These are phyloP conservation scores for Synchiropus splendidus DNA, from an alignment of 2,113 vertebrate species.

Conservation along the genomic window DNA sequence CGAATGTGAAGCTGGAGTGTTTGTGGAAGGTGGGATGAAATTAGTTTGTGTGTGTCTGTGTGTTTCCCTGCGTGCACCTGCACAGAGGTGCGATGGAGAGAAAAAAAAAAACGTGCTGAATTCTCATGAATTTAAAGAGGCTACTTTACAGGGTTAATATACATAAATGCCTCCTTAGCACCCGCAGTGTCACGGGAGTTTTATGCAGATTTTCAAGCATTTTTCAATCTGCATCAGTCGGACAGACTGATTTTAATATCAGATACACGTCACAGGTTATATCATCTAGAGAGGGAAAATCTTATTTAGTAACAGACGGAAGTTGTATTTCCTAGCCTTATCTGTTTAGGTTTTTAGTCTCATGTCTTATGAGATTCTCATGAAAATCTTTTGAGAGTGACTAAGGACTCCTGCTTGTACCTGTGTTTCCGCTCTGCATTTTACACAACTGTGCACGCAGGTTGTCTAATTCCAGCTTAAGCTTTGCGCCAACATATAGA, in stretches of 20 bases:
- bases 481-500: too few relatives aligned
- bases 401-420: too few relatives aligned
- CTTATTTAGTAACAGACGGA: conserved; percentile 2
- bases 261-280: conserved; percentile 8
- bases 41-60: conserved; percentile 45
- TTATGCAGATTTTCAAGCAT: conserved; percentile 30
- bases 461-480: too few relatives aligned
- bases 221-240: conserved; percentile 24
- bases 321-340: too few relatives aligned
- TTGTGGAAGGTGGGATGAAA: conserved; percentile 34
- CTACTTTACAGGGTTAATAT: conserved; percentile 62
- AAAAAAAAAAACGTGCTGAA: conserved; percentile 41
- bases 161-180: conserved; percentile 59
- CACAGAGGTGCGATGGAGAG: conserved; percentile 15
- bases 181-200: conserved; percentile 29
- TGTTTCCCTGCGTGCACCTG: conserved; percentile 3
- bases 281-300: conserved; percentile 6
- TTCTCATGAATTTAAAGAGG: conserved; percentile 68
- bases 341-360: too few relatives aligned
- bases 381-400: too few relatives aligned
- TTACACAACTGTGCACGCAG: too few relatives aligned
- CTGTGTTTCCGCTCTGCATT: too few relatives aligned
- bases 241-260: conserved; percentile 20
- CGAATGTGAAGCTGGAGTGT: conserved; percentile 30
- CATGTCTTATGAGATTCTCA: too few relatives aligned